Evolutionary conservation across 30 jellyfish, hydroid and myxozoan genomes (phyloP).

Genomic region (Pelagia noctiluca): DNA sequence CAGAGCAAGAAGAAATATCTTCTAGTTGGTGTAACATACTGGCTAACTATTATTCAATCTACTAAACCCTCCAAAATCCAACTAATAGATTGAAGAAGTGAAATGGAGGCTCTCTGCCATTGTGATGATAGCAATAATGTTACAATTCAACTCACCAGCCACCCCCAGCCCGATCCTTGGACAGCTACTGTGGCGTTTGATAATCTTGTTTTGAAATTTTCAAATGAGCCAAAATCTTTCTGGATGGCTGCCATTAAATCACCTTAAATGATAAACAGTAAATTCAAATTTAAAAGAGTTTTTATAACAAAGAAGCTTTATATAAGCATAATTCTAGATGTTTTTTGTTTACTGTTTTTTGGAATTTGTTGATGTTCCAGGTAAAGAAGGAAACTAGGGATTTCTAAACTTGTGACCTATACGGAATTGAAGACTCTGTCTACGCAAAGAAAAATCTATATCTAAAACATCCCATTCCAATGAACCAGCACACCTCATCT

Average conservation of each 20-base stretch:
- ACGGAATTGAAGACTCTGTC: no score
- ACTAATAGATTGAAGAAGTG: neutral
- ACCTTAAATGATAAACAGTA: conserved; percentile 54
- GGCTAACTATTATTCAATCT: neutral
- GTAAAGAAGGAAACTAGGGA: no score
- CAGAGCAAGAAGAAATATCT: no score
- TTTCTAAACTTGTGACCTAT: no score
- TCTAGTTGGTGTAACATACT: no score
- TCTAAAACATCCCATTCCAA: no score
- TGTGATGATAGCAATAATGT: no score
- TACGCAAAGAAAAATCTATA: no score
- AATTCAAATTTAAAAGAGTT: neutral
- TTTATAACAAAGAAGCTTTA: neutral
- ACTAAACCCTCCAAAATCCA: neutral
- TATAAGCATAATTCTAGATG: neutral
- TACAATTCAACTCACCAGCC: conserved; percentile 89
- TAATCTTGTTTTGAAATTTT: conserved; percentile 75
- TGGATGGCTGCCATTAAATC: conserved; percentile 84
- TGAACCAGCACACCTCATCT: no score
- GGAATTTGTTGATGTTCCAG: no score
- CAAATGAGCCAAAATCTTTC: conserved; percentile 94
- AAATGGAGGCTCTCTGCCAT: neutral
- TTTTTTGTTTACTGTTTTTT: no score
- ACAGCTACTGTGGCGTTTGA: conserved; percentile 94
- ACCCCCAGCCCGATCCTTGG: conserved; percentile 99